Evolutionary conservation across 1,140 invertebrate species (phyloP), one percentile per base, ranked within the genome.

Genomic region (Drosophila virilis): DNA sequence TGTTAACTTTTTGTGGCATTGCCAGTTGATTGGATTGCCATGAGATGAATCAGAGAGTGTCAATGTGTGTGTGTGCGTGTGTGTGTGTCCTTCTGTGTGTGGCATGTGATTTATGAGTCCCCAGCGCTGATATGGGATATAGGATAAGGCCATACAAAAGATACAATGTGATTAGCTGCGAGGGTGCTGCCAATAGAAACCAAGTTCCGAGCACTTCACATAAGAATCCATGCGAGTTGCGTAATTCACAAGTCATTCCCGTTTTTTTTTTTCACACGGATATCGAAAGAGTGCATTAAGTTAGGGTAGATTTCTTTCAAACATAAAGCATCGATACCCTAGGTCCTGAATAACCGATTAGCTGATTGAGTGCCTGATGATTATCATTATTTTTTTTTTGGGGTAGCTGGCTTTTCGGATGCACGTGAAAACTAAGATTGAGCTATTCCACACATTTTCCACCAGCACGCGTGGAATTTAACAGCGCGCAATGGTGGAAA

Each of bases 1-100:
- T 85, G 82, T 71, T 74, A 83, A 78, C 80, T 73, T 86, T 77
- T 82, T 78, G 75, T 78, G 82, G 82, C 78, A 82, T 80, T 80
- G 84, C 70, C 84, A 88, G 80, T 88, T 88, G 84, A 89, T 88
- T 88, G 84, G 85, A 89, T 88, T 88, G 84, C 83, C 77, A 88
- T 83, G 84, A 89, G 83, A 77, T 89, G 83, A 88, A 77, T 79
- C 78, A 71, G 75, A 8, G 57, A 48, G 46, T 35, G 58, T 42
- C 66, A 58, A 40, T 50, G 17, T 43, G 51, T 45, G 43, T 46
- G 46, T 50, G 17, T 43, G 51, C 40, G 43, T 46, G 46, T 62
- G 59, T 66, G 42, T 51, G 15, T 80, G 48, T 54, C 40, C 46
- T 8, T 52, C 52, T 46, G 61, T 73, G 69, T 64, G 62, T 66